Base-by-base conservation (phyloP, 2,888 invertebrate genomes). In the Polyploca ridens region DNA sequence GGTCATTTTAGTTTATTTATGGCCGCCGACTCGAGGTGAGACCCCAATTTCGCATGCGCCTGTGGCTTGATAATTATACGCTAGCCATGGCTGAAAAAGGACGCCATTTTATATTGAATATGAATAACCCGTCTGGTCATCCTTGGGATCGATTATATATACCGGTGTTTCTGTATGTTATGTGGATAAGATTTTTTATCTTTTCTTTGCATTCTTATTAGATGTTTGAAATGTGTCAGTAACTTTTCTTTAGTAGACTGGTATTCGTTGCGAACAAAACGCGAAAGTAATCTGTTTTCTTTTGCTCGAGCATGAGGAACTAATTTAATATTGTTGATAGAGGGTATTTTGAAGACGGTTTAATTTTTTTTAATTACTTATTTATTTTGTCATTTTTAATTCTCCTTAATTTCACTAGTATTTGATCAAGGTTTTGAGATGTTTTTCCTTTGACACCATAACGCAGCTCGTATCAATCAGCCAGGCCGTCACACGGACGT, bases 1-100 rank as follows among this genome's bases (percentile, higher is more conserved):
- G 86, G 83, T 91, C 88, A 91, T 93, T 91, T 94, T 92, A 85
- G 85, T 92, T 94, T 94, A 93, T 93, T 93, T 93, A 93, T 89
- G 88, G 86, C 84, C 86, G 87, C 82, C 85, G 87, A 82, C 85
- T 72, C 86, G 91, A 93, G 93, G 93, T 93, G 93, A 93, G 91
- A 93, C 93, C 92, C 94, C 91, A 93, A 94, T 94, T 93, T 94
- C 87, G 94, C 94, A 91, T 93, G 86, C 88, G 90, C 87, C 89
- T 82, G 86, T 88, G 87, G 87, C 89, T 87, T 84, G 86, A 91
- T 93, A 94, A 93, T 94, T 93, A 93, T 92, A 93, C 89, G 82
- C 90, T 91, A 90, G 91, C 88, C 75, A 76, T 74, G 81, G 75
- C 86, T 91, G 87, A 90, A 90, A 90, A 90, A 88, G 85, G 88